Evolutionary conservation across 2,113 vertebrate genomes (phyloP), one percentile per base, ranked within the genome.

Genomic region (Collichthys lucidus): DNA sequence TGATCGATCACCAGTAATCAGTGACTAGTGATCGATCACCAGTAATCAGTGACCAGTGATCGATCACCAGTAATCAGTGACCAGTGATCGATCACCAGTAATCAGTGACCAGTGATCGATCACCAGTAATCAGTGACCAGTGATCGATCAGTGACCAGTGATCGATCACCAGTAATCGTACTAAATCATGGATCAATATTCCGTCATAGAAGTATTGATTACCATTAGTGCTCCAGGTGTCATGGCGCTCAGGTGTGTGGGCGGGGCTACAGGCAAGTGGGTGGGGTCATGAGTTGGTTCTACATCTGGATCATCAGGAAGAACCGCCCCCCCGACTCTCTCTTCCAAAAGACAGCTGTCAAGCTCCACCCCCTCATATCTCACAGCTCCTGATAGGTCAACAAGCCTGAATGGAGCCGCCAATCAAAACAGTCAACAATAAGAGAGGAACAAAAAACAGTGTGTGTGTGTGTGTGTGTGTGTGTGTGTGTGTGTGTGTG

Each of bases 331-430:
- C 24, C 42, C 88, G 0, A 87, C 87, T 65, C 92, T 91, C 82
- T 96, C 95, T 35, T 94, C 93, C 79, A 97, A 92, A 24, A 95
- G 82, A 71, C 98, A 99, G 83, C 94, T 96, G 86, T 96, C 96
- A 82, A 98, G 86, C 83, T 96, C 93, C 35, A 92, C 96, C 0
- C 94, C 93, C 9, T 97, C 92, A 67, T 97, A 96, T 68, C 83
- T 92, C 68, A 96, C 56, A 0, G 95, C 96, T 52, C 82, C 89
- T 12, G 97, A 97, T 83, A 99, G 96, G 95, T 97, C 97, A 57
- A 98, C 55, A 65, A 97, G 90, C 79, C 98, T 99, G 20, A 10
- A 47, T 20, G n/a, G 57, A 82, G 61, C 17, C 20, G 3, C 26
- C 79, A 84, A 50, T 66, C 10, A 44, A 65, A 75, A 42, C 6